phyloP scores from a whole-genome alignment of 92 coral and sea anemone species.

The Bergia puertoricense region DNA sequence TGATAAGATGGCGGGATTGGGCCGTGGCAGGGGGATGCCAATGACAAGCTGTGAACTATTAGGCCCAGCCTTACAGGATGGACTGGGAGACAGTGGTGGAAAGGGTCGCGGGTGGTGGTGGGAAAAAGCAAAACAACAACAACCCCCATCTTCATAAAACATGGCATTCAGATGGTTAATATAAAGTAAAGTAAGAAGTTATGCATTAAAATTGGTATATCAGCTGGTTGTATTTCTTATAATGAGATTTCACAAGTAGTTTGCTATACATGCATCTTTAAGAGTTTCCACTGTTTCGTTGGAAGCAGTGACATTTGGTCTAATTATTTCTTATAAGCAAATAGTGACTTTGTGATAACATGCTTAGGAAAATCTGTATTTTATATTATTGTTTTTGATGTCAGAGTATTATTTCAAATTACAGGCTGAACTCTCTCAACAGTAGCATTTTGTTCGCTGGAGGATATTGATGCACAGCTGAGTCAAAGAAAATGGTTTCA shows the following conservation, averaged over 20 bases:
- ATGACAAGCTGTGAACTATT: conserved; percentile 48
- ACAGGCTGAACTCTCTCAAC: neutral
- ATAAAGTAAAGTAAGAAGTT: neutral
- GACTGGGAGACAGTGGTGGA: conserved; percentile 42
- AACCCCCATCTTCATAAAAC: conserved; percentile 34
- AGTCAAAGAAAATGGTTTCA: neutral
- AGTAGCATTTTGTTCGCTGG: too few species aligned
- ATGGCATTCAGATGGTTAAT: neutral
- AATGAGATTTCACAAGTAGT: neutral
- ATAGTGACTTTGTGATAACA: neutral
- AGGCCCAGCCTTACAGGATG: conserved; percentile 47
- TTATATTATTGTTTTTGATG: too few species aligned
- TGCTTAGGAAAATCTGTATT: too few species aligned
- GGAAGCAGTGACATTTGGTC: neutral
- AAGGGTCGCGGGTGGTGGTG: conserved; percentile 94
- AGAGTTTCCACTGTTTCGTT: neutral
- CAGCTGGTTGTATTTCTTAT: neutral
- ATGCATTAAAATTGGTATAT: neutral
- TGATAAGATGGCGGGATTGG: conserved; percentile 69
- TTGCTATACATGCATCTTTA: neutral
- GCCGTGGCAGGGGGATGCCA: conserved; percentile 83
- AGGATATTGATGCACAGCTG: neutral
- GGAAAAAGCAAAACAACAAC: conserved; percentile 77
- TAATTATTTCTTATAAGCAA: neutral
- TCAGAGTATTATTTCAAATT: neutral